These are phyloP conservation scores for Creontiades dilutus DNA, from an alignment of 2,888 invertebrate species.

Conservation along the genomic window DNA sequence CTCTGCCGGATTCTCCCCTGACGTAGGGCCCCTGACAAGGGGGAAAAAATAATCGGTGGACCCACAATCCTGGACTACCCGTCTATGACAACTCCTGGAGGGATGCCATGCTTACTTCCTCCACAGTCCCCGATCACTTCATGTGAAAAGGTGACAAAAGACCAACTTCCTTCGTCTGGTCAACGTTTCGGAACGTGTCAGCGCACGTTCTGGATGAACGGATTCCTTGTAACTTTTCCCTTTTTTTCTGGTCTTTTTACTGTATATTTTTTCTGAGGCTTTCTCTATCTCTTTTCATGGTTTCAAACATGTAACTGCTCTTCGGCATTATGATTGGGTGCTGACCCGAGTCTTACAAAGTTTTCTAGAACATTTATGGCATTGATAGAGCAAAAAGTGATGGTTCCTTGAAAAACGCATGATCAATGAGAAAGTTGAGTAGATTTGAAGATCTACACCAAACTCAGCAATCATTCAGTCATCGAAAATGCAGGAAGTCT, in stretches of 20 bases:
- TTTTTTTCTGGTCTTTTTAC: background rate
- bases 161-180: background rate
- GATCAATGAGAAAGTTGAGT: too few relatives aligned
- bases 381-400: too few relatives aligned
- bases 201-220: background rate
- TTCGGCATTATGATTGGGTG: too few relatives aligned
- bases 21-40: background rate
- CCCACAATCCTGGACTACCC: slow-evolving; percentile 5
- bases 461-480: too few relatives aligned
- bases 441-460: too few relatives aligned
- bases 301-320: background rate
- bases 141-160: slow-evolving; percentile 32
- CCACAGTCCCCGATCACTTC: background rate
- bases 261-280: background rate
- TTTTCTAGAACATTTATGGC: too few relatives aligned
- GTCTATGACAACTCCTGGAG: slow-evolving; percentile 26
- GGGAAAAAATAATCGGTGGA: background rate
- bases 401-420: too few relatives aligned
- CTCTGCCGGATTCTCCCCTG: background rate
- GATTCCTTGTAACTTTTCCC: background rate
- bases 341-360: too few relatives aligned
- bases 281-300: background rate
- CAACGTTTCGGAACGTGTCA: slow-evolving; percentile 35
- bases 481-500: too few relatives aligned
- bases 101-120: slow-evolving; percentile 12